Evolutionary conservation across 2,888 invertebrate species (phyloP), one percentile per base, ranked within the genome.

Genomic region (Dendrolimus houi): DNA sequence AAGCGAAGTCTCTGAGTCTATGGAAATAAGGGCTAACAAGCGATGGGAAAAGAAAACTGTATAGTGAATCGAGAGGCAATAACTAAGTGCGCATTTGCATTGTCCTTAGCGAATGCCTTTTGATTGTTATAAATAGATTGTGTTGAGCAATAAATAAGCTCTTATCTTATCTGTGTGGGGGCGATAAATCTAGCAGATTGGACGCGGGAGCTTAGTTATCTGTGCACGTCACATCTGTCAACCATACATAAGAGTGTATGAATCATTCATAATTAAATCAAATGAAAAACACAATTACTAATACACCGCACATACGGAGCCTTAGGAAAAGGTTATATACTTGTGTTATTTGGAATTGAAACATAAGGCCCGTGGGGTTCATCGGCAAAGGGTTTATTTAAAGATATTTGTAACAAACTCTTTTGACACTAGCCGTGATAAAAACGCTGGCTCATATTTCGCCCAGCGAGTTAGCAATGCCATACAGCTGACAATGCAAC

Each of bases 21-120:
- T 67, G 29, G 29, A 29, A 29, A 29, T 66, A 66, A 65, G 62
- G 65, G 68, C 68, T 74, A 72, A 71, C 71, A 64, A 69, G 69
- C 66, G 64, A 68, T 74, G 73, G 72, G 70, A 75, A 74, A 77
- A 73, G 64, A 70, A 71, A 74, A 71, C 71, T 69, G 67, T 63
- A 58, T 68, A 67, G 70, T 64, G 67, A 75, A 69, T 72, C 66
- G 72, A 74, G 75, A 69, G 64, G 68, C 71, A 73, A 72, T 74
- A 77, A 75, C 72, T 73, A 72, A 76, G 75, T 74, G 74, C 68
- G 73, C 78, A 81, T 82, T 81, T 79, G 76, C 81, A 85, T 84
- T 83, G 80, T 80, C 72, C 69, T 66, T 63, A 67, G 61, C 69
- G 65, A 66, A 72, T 71, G 73, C 74, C 69, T 69, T 47, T 47